Conservation (phyloP, 2,113 vertebrate species). For the Hippocampus zosterae region DNA sequence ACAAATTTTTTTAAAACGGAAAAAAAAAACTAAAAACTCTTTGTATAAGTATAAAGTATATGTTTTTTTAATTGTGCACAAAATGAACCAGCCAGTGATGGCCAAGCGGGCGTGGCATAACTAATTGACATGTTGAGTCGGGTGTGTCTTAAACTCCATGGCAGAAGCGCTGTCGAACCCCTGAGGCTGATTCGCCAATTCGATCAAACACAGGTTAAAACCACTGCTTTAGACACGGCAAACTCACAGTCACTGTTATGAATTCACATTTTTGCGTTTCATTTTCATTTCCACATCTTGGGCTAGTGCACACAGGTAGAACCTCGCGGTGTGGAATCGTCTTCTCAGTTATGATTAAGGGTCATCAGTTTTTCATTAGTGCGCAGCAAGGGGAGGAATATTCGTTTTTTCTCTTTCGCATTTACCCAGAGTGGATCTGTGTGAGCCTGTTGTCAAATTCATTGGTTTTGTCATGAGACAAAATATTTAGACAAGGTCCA, state of each 20-base stretch:
- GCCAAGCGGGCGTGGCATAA: no score
- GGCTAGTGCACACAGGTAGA: slow-evolving; percentile 4
- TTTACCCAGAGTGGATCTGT: slow-evolving; percentile 50
- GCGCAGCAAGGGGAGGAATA: slow-evolving; percentile 44
- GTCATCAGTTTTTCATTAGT: slow-evolving; percentile 59
- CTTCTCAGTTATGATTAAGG: slow-evolving; percentile 57
- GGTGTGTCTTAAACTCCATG: no score
- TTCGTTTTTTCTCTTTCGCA: slow-evolving; percentile 53
- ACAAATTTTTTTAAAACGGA: no score
- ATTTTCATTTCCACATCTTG: slow-evolving; percentile 20
- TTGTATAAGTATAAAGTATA: no score
- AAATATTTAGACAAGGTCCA: slow-evolving; percentile 68
- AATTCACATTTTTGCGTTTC: slow-evolving; percentile 30
- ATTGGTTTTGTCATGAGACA: slow-evolving; percentile 65
- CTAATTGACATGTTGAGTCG: no score
- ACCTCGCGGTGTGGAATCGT: slow-evolving; percentile 36
- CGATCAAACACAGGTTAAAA: no score
- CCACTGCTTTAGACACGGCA: background rate
- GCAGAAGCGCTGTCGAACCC: no score
- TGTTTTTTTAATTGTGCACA: no score
- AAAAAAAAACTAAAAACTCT: no score
- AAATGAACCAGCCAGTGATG: no score
- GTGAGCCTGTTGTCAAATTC: slow-evolving; percentile 57
- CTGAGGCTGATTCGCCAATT: no score
- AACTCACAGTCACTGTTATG: slow-evolving; percentile 17